Evolutionary conservation across 1,140 invertebrate species (phyloP), one percentile per base, ranked within the genome.

Genomic region (Melipona quadrifasciata): DNA sequence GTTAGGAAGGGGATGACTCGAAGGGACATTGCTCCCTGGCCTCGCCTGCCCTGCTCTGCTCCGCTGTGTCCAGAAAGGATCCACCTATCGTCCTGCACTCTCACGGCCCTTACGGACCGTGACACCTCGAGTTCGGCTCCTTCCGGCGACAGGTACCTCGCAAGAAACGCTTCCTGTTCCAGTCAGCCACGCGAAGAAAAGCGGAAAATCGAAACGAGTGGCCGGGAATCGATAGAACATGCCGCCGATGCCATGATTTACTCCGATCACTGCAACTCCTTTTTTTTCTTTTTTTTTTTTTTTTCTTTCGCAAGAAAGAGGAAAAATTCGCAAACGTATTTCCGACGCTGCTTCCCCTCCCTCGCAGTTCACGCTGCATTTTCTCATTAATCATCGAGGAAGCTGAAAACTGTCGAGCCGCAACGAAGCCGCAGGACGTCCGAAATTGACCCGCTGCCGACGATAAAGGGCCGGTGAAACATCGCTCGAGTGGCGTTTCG

Each of bases 21-120:
- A 93, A 88, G 93, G 92, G 93, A 92, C 93, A 92, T 93, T 93
- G 93, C 93, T 93, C 93, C 91, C 92, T 92, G 92, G 87, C 91
- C 91, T 88, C 86, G 86, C 89, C 73, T 88, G 86, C 86, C 88
- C 85, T 89, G 87, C 87, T 89, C 87, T 91, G 85, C 87, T 89
- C 75, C 80, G 83, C 86, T 74, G 80, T 86, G 86, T 89, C 89
- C 88, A 89, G 87, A 80, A 86, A 89, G 87, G 88, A 90, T 89
- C 81, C 87, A 89, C 79, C 77, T 86, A 88, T 89, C 80, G 87
- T 89, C 87, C 85, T 89, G 85, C 75, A 81, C 85, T 89, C 87
- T 89, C 88, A 89, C 87, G 87, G 81, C 70, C 77, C 85, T 86
- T 86, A 79, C 85, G 78, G 82, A 89, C 85, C 88, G 85, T 89